Evolutionary conservation across 1,140 invertebrate genomes (phyloP).

Genomic region (Lutraria rhynchaena): DNA sequence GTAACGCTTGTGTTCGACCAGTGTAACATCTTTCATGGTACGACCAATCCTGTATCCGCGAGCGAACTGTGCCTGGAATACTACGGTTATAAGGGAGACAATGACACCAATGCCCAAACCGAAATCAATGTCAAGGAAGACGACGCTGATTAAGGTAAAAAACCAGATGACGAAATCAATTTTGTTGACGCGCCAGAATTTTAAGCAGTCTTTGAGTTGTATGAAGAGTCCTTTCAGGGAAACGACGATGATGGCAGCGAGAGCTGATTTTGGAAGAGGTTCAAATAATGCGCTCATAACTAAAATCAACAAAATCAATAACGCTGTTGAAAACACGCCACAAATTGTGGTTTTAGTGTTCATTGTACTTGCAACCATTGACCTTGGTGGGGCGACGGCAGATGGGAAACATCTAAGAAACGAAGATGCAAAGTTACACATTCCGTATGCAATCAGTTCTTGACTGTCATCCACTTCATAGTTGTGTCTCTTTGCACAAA

Average conservation of each 20-base stretch:
- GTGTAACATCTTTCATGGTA: constrained; percentile 66
- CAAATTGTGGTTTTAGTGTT: constrained; percentile 74
- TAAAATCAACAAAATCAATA: constrained; percentile 83
- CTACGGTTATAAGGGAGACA: constrained; percentile 76
- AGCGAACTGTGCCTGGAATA: constrained; percentile 78
- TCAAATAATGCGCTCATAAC: constrained; percentile 81
- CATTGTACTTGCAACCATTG: constrained; percentile 84
- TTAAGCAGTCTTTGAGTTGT: constrained; percentile 75
- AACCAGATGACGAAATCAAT: constrained; percentile 81
- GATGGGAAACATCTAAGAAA: constrained; percentile 84
- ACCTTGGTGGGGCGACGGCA: constrained; percentile 92
- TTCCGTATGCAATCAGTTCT: constrained; percentile 84
- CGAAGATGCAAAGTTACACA: constrained; percentile 82
- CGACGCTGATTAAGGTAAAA: constrained; percentile 75
- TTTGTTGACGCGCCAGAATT: constrained; percentile 78
- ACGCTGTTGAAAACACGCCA: constrained; percentile 80
- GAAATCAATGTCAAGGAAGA: constrained; percentile 78
- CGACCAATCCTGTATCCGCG: constrained; percentile 73
- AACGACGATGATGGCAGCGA: constrained; percentile 79
- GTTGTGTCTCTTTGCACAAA: constrained; percentile 82
- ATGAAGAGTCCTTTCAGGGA: constrained; percentile 78
- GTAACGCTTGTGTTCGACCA: constrained; percentile 70
- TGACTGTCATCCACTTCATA: constrained; percentile 83
- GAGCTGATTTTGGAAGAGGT: constrained; percentile 80
- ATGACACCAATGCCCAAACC: constrained; percentile 78